Conservation (phyloP, 2,888 invertebrate species). For the Pollenia angustigena region DNA sequence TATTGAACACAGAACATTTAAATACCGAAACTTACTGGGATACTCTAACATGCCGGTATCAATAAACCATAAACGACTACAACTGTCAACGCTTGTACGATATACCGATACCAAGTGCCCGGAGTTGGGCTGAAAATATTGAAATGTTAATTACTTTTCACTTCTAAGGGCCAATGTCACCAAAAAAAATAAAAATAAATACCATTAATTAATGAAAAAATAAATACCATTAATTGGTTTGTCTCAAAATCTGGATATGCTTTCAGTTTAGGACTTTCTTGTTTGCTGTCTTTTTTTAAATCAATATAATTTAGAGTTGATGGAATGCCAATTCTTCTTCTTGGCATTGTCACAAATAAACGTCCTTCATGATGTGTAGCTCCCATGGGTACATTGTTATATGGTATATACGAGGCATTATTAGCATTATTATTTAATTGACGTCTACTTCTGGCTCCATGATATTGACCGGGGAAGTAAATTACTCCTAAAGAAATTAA, state of each 20-base stretch:
- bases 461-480: conserved; percentile 70
- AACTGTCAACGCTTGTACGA: conserved; percentile 88
- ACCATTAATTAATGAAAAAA: conserved; percentile 68
- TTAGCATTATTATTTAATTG: conserved; percentile 34
- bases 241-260: conserved; percentile 82
- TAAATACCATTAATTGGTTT: conserved; percentile 76
- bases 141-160: neutral
- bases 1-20: neutral
- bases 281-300: conserved; percentile 80
- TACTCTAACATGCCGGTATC: conserved; percentile 90
- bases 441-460: conserved; percentile 43
- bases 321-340: conserved; percentile 88
- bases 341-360: conserved; percentile 89
- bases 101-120: conserved; percentile 88
- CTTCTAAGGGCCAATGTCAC: too few species aligned
- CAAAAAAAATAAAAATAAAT: neutral
- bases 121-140: conserved; percentile 65
- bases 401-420: conserved; percentile 78
- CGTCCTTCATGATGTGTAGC: conserved; percentile 85
- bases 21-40: conserved; percentile 85
- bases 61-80: conserved; percentile 91
- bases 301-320: conserved; percentile 86
- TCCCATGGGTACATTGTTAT: conserved; percentile 84
- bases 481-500: conserved; percentile 52
- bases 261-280: conserved; percentile 80